Percentiles rank a stretch among this genome's conserved stretches.
phyloP scores from a whole-genome alignment of 2,797 vertebrate species.

The Microctenopoma stevenorrisi region DNA sequence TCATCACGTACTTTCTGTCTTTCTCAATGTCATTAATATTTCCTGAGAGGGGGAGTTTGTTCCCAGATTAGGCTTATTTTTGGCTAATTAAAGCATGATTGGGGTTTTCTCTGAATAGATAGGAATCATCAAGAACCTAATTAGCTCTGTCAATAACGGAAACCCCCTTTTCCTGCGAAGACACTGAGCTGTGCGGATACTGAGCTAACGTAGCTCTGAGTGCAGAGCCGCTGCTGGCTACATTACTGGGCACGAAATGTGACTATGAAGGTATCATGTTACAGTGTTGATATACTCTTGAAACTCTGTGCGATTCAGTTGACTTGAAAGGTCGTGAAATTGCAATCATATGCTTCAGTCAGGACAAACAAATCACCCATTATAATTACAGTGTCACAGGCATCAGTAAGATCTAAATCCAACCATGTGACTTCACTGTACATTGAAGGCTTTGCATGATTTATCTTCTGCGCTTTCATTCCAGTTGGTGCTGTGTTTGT shows the following conservation, averaged over 20 bases:
- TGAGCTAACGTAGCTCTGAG: constrained; percentile 25
- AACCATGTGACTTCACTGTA: constrained; percentile 25
- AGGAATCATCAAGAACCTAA: constrained; percentile 67
- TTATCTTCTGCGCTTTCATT: constrained; percentile 7
- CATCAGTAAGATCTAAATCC: constrained; percentile 33
- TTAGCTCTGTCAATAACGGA: constrained; percentile 80
- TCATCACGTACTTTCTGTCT: constrained; percentile 19
- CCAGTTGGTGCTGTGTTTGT: constrained; percentile 35
- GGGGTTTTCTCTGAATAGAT: constrained; percentile 59
- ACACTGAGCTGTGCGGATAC: constrained; percentile 34
- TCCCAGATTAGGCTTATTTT: constrained; percentile 62
- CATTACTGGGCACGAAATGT: constrained; percentile 23
- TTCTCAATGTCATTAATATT: constrained; percentile 57
- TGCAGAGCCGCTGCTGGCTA: constrained; percentile 21
- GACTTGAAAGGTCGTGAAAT: constrained; percentile 53
- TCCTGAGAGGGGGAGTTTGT: constrained; percentile 64
- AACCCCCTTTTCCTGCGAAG: constrained; percentile 75
- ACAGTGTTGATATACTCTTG: constrained; percentile 25
- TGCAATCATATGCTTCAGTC: constrained; percentile 48
- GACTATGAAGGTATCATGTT: constrained; percentile 39
- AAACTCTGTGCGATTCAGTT: constrained; percentile 35
- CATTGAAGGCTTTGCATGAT: constrained; percentile 13
- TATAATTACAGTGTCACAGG: constrained; percentile 26
- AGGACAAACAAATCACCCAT: constrained; percentile 46
- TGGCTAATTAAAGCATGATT: constrained; percentile 80